These are phyloP conservation scores for Blastomussa wellsi DNA, from an alignment of 92 coral and sea anemone genomes.

Conservation along the genomic window DNA sequence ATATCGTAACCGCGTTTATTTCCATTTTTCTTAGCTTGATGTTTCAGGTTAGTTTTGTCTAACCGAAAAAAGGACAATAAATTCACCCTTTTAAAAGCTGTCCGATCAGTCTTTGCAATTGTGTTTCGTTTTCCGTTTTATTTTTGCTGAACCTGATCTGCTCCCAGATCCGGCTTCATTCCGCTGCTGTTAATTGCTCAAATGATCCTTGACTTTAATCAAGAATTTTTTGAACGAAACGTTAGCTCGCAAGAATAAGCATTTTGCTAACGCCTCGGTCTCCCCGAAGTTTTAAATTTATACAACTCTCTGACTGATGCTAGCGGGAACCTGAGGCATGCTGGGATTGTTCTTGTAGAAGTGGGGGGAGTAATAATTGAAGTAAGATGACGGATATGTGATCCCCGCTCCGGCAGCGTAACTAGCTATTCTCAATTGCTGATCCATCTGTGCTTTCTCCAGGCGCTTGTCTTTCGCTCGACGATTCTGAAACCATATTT, in stretches of 20 bases:
- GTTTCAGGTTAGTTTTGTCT: no score
- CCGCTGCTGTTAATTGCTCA: no score
- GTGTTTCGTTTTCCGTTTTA: no score
- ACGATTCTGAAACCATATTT: slow-evolving; percentile 99
- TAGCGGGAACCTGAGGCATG: slow-evolving; percentile 28
- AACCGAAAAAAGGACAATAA: no score
- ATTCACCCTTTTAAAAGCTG: no score
- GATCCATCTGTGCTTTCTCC: slow-evolving; percentile 99
- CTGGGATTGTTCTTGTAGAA: slow-evolving; percentile 71
- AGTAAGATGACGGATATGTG: slow-evolving; percentile 83
- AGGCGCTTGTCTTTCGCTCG: slow-evolving; percentile 98
- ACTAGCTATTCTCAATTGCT: slow-evolving; percentile 89
- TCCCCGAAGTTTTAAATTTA: background rate
- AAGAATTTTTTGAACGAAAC: no score
- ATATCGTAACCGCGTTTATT: no score
- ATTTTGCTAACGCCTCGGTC: background rate
- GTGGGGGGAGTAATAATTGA: slow-evolving; percentile 86
- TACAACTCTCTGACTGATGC: slow-evolving; percentile 35
- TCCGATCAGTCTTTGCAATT: no score
- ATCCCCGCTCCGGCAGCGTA: slow-evolving; percentile 80
- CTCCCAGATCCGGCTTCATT: no score
- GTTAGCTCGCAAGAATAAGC: background rate
- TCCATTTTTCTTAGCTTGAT: no score
- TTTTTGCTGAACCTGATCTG: no score
- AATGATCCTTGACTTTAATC: no score